Evolutionary conservation across 1,140 invertebrate genomes (phyloP).

Genomic region (Stenopsyche tienmushanensis): DNA sequence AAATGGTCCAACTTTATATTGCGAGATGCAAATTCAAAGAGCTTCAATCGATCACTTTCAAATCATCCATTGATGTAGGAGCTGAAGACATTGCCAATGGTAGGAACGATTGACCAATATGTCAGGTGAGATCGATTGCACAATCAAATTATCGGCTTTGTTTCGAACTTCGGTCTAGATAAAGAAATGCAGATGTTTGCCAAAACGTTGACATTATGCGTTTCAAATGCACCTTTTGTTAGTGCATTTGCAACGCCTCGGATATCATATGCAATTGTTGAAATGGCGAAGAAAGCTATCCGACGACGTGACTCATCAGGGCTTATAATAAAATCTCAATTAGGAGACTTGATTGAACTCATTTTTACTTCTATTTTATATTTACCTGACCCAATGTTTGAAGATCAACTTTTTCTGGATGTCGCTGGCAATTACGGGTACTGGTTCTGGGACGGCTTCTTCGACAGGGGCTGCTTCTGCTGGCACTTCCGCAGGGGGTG

Average conservation of each 20-base stretch:
- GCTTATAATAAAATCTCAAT: no score
- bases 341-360: no score
- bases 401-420: constrained; percentile 60
- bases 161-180: not conserved
- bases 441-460: constrained; percentile 53
- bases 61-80: no score
- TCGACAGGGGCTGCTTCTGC: constrained; percentile 45
- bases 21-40: no score
- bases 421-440: constrained; percentile 54
- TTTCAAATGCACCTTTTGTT: constrained; percentile 17
- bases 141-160: no score
- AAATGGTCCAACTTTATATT: no score
- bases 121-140: no score
- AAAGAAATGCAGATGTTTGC: not conserved
- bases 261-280: not conserved
- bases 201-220: constrained; percentile 22
- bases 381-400: constrained; percentile 72
- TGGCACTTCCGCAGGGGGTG: not conserved
- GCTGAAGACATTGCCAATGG: no score
- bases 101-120: no score
- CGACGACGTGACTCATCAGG: no score
- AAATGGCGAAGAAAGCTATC: not conserved
- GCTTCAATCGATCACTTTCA: no score
- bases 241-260: constrained; percentile 14
- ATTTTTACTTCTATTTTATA: no score